phyloP scores from a whole-genome alignment of 2,888 invertebrate species.

The Corythucha ciliata region DNA sequence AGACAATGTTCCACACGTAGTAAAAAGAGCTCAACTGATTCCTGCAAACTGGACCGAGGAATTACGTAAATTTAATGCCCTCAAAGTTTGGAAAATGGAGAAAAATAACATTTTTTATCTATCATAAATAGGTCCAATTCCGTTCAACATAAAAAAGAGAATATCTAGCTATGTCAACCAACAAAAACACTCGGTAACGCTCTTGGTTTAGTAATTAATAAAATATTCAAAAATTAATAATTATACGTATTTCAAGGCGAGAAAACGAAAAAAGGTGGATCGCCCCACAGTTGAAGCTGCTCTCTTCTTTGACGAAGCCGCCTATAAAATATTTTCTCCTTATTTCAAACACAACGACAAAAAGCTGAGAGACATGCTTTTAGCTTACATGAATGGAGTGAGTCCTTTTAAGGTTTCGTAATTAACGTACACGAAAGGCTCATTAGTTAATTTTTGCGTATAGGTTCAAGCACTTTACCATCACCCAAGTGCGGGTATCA shows the following conservation, averaged over 20 bases:
- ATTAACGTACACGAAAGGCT: background rate
- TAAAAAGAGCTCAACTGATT: conserved; percentile 21
- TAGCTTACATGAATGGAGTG: conserved; percentile 68
- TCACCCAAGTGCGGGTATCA: conserved; percentile 58
- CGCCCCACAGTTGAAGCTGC: conserved; percentile 59
- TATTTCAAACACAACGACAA: conserved; percentile 56
- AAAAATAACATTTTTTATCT: no score
- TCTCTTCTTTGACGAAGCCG: conserved; percentile 64
- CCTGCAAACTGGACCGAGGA: conserved; percentile 29
- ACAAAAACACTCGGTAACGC: no score
- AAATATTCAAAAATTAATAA: background rate
- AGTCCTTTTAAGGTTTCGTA: conserved; percentile 37
- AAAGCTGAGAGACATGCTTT: conserved; percentile 60
- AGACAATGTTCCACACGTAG: conserved; percentile 21
- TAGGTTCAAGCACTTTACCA: conserved; percentile 71
- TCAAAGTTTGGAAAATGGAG: background rate
- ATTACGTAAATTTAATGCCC: conserved; percentile 23
- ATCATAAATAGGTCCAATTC: no score
- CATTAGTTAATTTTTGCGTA: conserved; percentile 27
- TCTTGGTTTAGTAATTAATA: no score
- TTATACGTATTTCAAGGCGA: background rate
- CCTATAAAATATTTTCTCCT: conserved; percentile 59
- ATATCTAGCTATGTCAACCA: no score
- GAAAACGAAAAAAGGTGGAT: conserved; percentile 7
- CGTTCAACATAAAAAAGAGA: no score